Evolutionary conservation across 2,888 invertebrate genomes (phyloP).

Genomic region (Leucophora obtusa): DNA sequence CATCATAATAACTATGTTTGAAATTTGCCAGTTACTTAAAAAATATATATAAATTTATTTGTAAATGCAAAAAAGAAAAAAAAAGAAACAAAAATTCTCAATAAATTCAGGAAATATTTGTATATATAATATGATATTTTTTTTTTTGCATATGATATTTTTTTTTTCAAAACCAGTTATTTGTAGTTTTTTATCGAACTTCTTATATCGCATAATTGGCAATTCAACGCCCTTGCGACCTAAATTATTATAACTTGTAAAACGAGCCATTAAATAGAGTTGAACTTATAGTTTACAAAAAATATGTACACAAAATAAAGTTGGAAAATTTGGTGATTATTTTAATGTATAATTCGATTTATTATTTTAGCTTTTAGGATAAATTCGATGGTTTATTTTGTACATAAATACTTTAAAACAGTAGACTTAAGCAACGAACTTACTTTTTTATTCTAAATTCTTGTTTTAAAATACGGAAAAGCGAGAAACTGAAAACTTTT

Average conservation of each 20-base stretch:
- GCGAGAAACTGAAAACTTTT: not conserved
- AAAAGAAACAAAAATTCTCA: constrained; percentile 31
- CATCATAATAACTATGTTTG: constrained; percentile 52
- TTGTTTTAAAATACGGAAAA: not conserved
- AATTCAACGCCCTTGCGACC: constrained; percentile 64
- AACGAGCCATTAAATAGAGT: constrained; percentile 49
- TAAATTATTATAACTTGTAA: constrained; percentile 56
- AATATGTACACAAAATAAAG: constrained; percentile 30
- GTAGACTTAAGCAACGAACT: constrained; percentile 27
- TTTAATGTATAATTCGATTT: constrained; percentile 17
- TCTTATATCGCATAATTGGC: not conserved
- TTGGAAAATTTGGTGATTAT: constrained; percentile 15
- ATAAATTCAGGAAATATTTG: constrained; percentile 45
- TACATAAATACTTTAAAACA: not conserved
- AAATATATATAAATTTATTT: constrained; percentile 37
- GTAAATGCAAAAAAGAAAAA: constrained; percentile 7
- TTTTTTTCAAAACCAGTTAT: constrained; percentile 33
- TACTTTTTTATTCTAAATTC: not conserved
- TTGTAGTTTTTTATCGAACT: constrained; percentile 25
- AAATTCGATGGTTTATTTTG: not conserved
- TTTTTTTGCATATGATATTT: not conserved
- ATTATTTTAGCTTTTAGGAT: not conserved
- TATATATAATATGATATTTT: not conserved
- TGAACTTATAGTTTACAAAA: constrained; percentile 43
- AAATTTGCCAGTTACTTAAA: constrained; percentile 7